Conservation (phyloP, 2,888 invertebrate species). For the Caenorhabditis sp. region DNA sequence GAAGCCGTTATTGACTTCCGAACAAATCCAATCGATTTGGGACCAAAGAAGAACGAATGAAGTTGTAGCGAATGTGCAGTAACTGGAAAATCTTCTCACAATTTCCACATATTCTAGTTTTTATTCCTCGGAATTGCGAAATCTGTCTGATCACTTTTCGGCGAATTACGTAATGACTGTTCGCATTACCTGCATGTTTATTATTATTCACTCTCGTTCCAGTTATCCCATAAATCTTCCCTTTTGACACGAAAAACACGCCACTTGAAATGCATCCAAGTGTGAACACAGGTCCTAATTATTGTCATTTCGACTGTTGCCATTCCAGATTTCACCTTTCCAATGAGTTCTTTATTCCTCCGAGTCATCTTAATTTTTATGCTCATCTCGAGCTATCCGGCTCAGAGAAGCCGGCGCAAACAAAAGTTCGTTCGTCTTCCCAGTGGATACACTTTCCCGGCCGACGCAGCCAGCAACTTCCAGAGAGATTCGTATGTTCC, state of each 20-base stretch:
- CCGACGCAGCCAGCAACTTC: conserved; percentile 48
- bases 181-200: not conserved
- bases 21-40: no score
- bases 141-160: no score
- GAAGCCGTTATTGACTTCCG: no score
- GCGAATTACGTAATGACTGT: not conserved
- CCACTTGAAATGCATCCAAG: conserved; percentile 40
- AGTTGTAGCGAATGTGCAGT: no score
- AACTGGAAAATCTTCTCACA: no score
- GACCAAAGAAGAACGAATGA: no score
- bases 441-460: conserved; percentile 50
- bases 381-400: conserved; percentile 19
- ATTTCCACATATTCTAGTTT: no score
- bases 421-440: conserved; percentile 52
- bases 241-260: conserved; percentile 1
- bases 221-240: conserved; percentile 19
- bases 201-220: conserved; percentile 8
- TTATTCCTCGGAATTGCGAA: no score
- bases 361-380: conserved; percentile 4
- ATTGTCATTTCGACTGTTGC: not conserved
- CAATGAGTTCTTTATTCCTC: conserved; percentile 3
- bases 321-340: not conserved
- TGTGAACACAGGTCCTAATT: conserved; percentile 24
- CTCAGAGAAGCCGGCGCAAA: conserved; percentile 32
- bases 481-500: conserved; percentile 45